phyloP scores from a whole-genome alignment of 2,113 vertebrate genomes.

The Penelope pileata region DNA sequence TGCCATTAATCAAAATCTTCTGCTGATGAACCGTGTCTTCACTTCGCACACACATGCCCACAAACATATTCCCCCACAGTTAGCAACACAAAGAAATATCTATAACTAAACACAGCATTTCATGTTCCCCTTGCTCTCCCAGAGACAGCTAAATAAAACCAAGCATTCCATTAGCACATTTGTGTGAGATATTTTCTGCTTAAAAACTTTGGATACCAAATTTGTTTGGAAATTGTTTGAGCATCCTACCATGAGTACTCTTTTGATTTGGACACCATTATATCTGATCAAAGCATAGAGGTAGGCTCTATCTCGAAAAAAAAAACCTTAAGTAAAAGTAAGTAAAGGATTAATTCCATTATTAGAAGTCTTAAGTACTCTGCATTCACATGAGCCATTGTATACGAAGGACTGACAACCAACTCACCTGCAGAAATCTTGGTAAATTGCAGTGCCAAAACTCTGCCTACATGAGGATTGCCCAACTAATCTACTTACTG shows the following conservation, averaged over 20 bases:
- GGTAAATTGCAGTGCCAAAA: neutral
- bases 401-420: neutral
- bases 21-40: neutral
- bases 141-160: neutral
- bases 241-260: neutral
- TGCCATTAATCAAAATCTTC: neutral
- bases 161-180: neutral
- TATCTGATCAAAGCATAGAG: neutral
- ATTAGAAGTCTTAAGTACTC: neutral
- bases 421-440: neutral
- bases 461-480: neutral
- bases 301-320: neutral
- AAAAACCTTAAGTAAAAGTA: neutral
- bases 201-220: neutral
- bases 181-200: neutral
- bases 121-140: neutral
- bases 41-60: accelerated
- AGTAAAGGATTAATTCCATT: neutral
- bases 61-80: accelerated
- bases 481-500: neutral
- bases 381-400: neutral
- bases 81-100: neutral
- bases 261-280: neutral
- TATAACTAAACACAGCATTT: neutral
- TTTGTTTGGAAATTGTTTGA: neutral